Evolutionary conservation across 2,888 invertebrate species (phyloP).

Genomic region (Mythimna ferrago): DNA sequence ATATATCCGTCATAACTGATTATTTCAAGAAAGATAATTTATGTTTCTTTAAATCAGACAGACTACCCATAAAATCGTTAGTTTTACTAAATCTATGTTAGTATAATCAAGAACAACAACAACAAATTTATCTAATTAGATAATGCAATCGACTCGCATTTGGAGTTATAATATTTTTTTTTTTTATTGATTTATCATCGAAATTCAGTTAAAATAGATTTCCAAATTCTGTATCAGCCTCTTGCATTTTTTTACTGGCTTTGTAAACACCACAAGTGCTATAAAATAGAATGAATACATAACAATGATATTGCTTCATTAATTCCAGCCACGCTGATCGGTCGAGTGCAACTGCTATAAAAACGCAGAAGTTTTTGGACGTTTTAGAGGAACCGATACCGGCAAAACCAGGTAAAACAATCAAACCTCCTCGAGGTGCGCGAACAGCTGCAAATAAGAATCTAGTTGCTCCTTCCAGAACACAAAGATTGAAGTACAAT

Average conservation of each 20-base stretch:
- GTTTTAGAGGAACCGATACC: not conserved
- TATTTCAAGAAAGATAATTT: not conserved
- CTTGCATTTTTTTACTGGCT: no score
- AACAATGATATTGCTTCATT: conserved; percentile 6
- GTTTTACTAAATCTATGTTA: no score
- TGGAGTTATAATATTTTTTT: no score
- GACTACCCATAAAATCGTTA: no score
- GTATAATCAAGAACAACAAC: no score
- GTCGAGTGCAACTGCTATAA: not conserved
- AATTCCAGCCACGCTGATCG: conserved; percentile 16
- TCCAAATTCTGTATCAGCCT: not conserved
- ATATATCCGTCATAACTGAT: not conserved
- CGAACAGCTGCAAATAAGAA: not conserved
- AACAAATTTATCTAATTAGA: no score
- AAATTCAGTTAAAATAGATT: not conserved
- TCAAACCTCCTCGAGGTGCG: not conserved
- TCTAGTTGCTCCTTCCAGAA: not conserved
- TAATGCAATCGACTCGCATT: no score
- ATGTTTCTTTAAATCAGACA: no score
- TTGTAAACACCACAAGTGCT: not conserved
- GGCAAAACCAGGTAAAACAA: conserved; percentile 2
- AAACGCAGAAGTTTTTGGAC: not conserved
- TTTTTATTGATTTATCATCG: no score
- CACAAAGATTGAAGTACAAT: no score
- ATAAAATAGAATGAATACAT: not conserved